Conservation (phyloP, 2,888 invertebrate species). For the Drepanosiphum platanoidis region DNA sequence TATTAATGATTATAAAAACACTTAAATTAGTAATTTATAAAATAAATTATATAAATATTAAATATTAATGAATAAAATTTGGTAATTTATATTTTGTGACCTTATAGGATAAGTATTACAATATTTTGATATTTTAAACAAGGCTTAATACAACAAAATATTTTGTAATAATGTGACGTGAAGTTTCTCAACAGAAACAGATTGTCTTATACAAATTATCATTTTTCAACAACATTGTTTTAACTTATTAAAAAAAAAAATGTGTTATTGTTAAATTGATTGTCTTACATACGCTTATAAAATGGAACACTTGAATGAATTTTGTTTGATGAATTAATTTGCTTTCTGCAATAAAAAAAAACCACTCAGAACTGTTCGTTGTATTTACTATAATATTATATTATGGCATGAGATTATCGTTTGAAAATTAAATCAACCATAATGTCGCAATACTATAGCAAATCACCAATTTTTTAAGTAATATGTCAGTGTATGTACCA, state of each 20-base stretch:
- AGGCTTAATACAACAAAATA: too few species aligned
- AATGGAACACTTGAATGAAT: not conserved
- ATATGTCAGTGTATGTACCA: too few species aligned
- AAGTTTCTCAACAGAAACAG: too few species aligned
- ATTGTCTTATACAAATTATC: too few species aligned
- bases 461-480: not conserved
- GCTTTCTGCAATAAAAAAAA: not conserved
- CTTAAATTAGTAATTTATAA: not conserved
- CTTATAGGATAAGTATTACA: too few species aligned
- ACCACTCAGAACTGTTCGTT: not conserved
- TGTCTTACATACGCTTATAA: not conserved
- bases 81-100: too few species aligned
- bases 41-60: too few species aligned
- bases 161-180: too few species aligned
- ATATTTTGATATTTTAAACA: too few species aligned
- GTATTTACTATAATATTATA: not conserved
- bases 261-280: not conserved
- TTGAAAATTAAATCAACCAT: not conserved
- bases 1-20: not conserved
- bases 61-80: too few species aligned
- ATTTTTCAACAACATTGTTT: not conserved
- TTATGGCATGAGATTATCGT: not conserved
- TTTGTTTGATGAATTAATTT: not conserved
- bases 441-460: not conserved
- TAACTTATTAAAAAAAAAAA: not conserved